A percentile compares a stretch with the other conserved stretches of the same genome.
Evolutionary conservation across 2,797 vertebrate genomes (phyloP).

Genomic region (Scolopax bukidnonensis): DNA sequence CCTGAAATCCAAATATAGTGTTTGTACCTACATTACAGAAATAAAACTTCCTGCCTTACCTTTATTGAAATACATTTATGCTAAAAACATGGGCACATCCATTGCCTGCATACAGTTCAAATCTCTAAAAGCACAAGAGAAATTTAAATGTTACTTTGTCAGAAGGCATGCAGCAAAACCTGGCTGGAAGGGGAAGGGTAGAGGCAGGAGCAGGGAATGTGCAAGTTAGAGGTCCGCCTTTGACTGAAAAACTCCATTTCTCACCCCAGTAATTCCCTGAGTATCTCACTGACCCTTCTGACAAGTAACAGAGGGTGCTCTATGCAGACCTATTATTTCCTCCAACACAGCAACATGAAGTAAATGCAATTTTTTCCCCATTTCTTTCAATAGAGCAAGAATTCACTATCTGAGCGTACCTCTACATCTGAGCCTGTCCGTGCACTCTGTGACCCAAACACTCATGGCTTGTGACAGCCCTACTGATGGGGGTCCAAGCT

Average conservation of each 20-base stretch:
- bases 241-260: background rate
- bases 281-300: background rate
- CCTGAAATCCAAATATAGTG: background rate
- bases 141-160: background rate
- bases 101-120: background rate
- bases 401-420: background rate
- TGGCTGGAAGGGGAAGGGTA: background rate
- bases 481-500: background rate
- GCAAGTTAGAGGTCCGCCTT: background rate
- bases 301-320: background rate
- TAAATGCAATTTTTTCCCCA: background rate
- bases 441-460: background rate
- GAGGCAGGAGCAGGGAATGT: background rate
- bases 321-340: background rate
- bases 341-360: background rate
- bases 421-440: background rate
- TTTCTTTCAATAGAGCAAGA: background rate
- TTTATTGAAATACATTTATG: background rate
- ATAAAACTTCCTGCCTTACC: background rate
- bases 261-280: background rate
- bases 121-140: background rate
- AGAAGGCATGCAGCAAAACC: background rate
- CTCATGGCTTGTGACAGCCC: accelerated
- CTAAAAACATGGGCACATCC: background rate
- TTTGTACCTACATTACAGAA: background rate